Evolutionary conservation across 2,113 vertebrate genomes (phyloP).

Genomic region (Grammomys dolichurus): DNA sequence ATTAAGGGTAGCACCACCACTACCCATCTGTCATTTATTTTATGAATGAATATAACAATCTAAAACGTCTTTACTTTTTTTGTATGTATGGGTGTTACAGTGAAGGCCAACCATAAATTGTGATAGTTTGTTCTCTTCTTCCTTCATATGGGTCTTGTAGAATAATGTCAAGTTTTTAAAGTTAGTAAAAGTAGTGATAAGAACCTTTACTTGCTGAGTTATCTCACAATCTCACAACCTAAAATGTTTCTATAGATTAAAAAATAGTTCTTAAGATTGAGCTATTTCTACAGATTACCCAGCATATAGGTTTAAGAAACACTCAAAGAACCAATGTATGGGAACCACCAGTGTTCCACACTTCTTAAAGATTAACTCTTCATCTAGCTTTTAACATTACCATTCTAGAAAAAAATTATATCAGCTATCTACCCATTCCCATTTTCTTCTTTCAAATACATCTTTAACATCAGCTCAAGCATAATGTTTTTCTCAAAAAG

Average conservation of each 20-base stretch:
- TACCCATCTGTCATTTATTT: neutral
- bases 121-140: neutral
- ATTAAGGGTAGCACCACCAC: too few relatives aligned
- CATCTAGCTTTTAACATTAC: neutral
- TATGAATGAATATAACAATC: neutral
- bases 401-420: neutral
- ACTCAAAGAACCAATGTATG: neutral
- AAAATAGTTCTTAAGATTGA: neutral
- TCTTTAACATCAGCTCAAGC: constrained; percentile 28
- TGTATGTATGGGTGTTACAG: neutral
- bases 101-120: neutral
- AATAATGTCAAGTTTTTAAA: neutral
- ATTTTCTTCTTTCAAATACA: neutral
- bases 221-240: neutral
- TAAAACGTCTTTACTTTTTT: neutral
- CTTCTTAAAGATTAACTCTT: neutral
- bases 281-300: neutral
- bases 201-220: neutral
- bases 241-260: neutral
- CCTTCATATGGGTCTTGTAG: too few relatives aligned
- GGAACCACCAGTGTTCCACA: neutral
- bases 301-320: neutral
- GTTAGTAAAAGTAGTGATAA: too few relatives aligned
- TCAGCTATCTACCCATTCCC: neutral
- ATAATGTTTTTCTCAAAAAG: neutral